Evolutionary conservation across 2,113 vertebrate genomes (phyloP).

Genomic region (Neotoma lepida): DNA sequence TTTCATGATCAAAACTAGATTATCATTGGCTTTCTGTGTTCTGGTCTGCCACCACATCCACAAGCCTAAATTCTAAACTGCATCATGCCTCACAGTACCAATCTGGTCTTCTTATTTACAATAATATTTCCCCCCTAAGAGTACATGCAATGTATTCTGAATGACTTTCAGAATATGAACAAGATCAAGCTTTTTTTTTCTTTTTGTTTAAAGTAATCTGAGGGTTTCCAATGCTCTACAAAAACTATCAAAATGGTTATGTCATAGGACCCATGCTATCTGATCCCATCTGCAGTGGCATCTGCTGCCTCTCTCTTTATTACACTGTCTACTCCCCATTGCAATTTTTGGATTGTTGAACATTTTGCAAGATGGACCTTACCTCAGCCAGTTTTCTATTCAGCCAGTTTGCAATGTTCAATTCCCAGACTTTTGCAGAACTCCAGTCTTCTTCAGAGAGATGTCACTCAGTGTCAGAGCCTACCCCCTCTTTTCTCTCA

Average conservation of each 20-base stretch:
- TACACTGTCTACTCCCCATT: neutral
- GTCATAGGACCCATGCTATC: neutral
- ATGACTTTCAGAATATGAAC: neutral
- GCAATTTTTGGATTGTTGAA: neutral
- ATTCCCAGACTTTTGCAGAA: neutral
- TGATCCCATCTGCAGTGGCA: neutral
- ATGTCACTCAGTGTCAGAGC: neutral
- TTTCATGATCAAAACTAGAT: neutral
- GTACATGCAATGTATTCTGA: neutral
- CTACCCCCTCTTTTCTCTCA: neutral
- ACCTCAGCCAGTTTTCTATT: neutral
- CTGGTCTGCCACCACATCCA: neutral
- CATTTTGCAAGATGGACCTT: neutral
- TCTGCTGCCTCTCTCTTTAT: neutral
- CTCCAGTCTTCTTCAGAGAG: neutral
- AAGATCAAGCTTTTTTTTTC: neutral
- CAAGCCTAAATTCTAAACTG: neutral
- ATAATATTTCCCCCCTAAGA: neutral
- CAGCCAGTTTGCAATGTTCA: constrained; percentile 13
- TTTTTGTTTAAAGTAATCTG: neutral
- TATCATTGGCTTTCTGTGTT: neutral
- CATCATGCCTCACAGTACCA: neutral
- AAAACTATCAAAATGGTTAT: neutral
- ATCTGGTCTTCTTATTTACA: neutral
- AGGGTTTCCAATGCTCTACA: neutral